These are phyloP conservation scores for Cherax quadricarinatus DNA, from an alignment of 1,140 invertebrate species.

Conservation along the genomic window DNA sequence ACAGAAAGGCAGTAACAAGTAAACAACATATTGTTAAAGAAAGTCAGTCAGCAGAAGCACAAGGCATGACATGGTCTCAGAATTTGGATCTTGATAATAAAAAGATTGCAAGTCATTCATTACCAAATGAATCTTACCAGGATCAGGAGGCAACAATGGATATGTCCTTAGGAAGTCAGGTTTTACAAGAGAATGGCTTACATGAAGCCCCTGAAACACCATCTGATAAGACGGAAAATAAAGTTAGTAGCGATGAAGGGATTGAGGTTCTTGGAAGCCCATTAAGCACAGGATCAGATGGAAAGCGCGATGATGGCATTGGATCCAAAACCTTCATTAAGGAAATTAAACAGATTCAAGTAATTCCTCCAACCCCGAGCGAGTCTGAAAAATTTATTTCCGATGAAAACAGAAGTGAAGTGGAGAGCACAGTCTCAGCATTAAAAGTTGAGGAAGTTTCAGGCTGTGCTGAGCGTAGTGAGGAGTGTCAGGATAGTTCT, in stretches of 20 bases:
- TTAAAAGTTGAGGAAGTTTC: neutral
- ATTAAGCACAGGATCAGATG: constrained; percentile 9
- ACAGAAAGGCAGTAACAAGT: neutral
- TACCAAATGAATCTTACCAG: neutral
- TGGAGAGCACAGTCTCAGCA: neutral
- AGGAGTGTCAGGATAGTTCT: constrained; percentile 26
- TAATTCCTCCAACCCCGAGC: neutral
- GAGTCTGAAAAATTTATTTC: no score
- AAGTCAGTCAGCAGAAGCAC: neutral
- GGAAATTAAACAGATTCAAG: neutral
- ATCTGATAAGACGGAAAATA: constrained; percentile 13
- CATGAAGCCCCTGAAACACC: constrained; percentile 33
- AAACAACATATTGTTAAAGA: neutral
- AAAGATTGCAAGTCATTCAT: neutral
- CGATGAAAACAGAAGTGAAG: neutral
- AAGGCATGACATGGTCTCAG: neutral
- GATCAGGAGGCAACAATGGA: neutral
- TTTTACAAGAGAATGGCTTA: neutral
- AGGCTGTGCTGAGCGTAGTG: neutral
- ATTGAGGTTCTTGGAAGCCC: constrained; percentile 39
- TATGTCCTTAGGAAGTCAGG: neutral
- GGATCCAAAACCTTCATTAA: neutral
- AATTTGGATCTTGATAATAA: neutral
- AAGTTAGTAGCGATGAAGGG: constrained; percentile 48
- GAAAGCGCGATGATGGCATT: neutral